These are phyloP conservation scores for Embiotoca jacksoni DNA, from an alignment of 2,113 vertebrate genomes.

Conservation along the genomic window DNA sequence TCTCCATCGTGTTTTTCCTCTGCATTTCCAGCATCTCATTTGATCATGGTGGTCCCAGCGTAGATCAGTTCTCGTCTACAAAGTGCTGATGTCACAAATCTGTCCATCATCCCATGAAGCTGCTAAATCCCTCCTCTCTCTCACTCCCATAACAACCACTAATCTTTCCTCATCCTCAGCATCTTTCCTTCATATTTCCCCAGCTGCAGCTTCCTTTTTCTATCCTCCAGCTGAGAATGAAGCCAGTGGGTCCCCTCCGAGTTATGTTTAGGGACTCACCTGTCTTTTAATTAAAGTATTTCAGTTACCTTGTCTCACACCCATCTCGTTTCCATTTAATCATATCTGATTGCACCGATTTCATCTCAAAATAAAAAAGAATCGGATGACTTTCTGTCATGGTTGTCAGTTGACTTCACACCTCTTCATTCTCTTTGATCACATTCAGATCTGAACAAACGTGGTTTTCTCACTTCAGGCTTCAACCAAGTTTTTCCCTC, in stretches of 20 bases:
- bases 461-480: not conserved
- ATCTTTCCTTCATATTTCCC: not conserved
- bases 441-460: constrained; percentile 8
- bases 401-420: not conserved
- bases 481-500: not conserved
- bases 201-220: not conserved
- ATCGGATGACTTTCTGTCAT: not conserved
- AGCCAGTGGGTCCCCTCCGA: not conserved
- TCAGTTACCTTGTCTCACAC: too few relatives aligned
- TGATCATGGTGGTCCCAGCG: not conserved
- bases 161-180: constrained; percentile 23
- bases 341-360: not conserved
- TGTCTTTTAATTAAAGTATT: not conserved
- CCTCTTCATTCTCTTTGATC: constrained; percentile 8
- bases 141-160: not conserved
- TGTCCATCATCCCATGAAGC: not conserved
- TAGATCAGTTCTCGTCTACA: not conserved
- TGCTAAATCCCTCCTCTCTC: not conserved
- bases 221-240: not conserved
- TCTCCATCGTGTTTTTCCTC: not conserved
- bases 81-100: constrained; percentile 23
- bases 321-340: not conserved
- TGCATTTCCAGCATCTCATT: not conserved
- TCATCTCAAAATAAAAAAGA: not conserved
- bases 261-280: not conserved